A percentile compares a stretch with the other conserved stretches of the same genome.
These are phyloP conservation scores for Catamblyrhynchus diadema DNA, from an alignment of 2,797 vertebrate genomes.

Conservation along the genomic window DNA sequence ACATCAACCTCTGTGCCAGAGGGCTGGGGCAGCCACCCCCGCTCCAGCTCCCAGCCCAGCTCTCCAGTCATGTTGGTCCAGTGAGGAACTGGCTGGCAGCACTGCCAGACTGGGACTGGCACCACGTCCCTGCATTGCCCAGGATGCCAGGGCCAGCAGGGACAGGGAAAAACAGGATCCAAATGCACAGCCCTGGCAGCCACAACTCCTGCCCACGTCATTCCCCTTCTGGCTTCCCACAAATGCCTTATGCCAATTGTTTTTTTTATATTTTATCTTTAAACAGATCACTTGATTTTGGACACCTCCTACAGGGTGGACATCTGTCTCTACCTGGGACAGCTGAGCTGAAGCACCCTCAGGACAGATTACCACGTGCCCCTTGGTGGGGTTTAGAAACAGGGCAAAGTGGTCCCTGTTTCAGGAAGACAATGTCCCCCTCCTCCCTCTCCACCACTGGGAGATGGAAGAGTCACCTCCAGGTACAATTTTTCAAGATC, in stretches of 20 bases:
- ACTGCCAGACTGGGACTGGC: not conserved
- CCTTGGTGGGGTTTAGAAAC: fast-evolving
- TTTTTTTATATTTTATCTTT: not conserved
- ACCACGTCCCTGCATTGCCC: fast-evolving
- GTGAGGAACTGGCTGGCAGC: not conserved
- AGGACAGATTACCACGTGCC: not conserved
- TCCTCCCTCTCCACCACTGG: not conserved
- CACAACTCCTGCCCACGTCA: not conserved
- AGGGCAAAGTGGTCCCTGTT: too few relatives aligned
- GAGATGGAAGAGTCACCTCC: not conserved
- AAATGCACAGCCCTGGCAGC: not conserved
- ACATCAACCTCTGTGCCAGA: not conserved
- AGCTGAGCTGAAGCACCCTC: not conserved
- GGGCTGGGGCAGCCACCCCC: not conserved
- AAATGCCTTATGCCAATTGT: not conserved
- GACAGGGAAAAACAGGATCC: not conserved
- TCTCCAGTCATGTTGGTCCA: fast-evolving
- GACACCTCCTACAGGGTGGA: not conserved
- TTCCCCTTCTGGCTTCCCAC: not conserved
- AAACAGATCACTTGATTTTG: not conserved
- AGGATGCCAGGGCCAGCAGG: not conserved
- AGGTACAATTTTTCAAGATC: not conserved
- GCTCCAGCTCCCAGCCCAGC: not conserved
- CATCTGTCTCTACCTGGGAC: not conserved
- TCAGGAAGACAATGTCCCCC: not conserved